Conservation (phyloP, 1,140 invertebrate genomes). For the Drosophila virilis region DNA sequence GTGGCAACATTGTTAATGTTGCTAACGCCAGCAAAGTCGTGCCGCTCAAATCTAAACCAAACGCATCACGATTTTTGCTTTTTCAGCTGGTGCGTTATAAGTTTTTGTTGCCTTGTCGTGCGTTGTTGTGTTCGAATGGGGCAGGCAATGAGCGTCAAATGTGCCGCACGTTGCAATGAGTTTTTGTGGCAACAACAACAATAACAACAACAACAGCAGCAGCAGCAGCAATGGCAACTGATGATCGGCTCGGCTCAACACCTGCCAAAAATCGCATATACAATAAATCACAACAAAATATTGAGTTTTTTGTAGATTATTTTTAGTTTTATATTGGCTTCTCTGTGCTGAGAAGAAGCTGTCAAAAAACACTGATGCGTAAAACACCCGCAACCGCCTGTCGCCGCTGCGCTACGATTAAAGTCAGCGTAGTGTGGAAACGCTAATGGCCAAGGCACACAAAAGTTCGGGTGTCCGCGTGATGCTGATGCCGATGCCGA, state of each 20-base stretch:
- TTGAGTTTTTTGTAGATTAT: slow-evolving; percentile 9
- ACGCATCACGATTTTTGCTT: slow-evolving; percentile 68
- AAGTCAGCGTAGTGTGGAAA: slow-evolving; percentile 73
- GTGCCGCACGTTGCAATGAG: slow-evolving; percentile 63
- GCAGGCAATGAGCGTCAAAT: slow-evolving; percentile 73
- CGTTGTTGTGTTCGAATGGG: slow-evolving; percentile 56
- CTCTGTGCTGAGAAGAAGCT: slow-evolving; percentile 39
- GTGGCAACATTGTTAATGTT: slow-evolving; percentile 60
- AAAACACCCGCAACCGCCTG: slow-evolving; percentile 57
- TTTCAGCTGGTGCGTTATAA: slow-evolving; percentile 37
- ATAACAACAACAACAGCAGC: slow-evolving; percentile 2
- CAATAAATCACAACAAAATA: slow-evolving; percentile 62
- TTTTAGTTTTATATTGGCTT: neutral
- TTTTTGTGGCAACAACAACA: slow-evolving; percentile 34
- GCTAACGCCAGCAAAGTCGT: slow-evolving; percentile 63
- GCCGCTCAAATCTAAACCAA: slow-evolving; percentile 76
- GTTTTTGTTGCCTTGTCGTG: slow-evolving; percentile 59
- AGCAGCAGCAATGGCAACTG: slow-evolving; percentile 10
- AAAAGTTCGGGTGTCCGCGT: slow-evolving; percentile 67
- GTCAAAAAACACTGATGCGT: slow-evolving; percentile 79
- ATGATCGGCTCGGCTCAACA: slow-evolving; percentile 55
- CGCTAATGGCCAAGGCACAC: slow-evolving; percentile 73
- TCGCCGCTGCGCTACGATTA: slow-evolving; percentile 72
- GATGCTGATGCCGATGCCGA: slow-evolving; percentile 17
- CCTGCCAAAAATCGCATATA: slow-evolving; percentile 69